These are phyloP conservation scores for Thaumatotibia leucotreta DNA, from an alignment of 1,140 invertebrate genomes.

Conservation along the genomic window DNA sequence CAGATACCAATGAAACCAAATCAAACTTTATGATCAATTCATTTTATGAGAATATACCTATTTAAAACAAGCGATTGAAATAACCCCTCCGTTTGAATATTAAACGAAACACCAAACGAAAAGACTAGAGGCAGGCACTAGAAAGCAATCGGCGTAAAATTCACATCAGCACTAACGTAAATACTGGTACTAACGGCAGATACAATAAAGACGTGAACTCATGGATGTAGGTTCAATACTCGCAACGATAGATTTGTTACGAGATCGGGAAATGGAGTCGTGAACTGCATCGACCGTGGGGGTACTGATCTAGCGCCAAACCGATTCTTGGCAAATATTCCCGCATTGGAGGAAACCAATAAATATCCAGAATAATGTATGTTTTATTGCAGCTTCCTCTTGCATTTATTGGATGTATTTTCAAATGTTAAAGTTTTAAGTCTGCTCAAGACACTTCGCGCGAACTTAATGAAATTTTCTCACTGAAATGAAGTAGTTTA, in stretches of 20 bases:
- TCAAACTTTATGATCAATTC: too few species aligned
- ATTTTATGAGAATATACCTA: too few species aligned
- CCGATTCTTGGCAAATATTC: background rate
- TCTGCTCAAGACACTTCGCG: background rate
- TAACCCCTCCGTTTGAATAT: too few species aligned
- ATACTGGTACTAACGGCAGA: background rate
- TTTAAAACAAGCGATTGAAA: too few species aligned
- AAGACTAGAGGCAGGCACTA: too few species aligned
- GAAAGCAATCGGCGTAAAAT: too few species aligned
- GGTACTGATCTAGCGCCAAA: background rate
- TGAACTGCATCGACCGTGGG: background rate
- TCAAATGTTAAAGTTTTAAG: background rate
- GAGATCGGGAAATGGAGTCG: background rate
- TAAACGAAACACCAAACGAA: too few species aligned
- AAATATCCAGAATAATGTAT: conserved; percentile 1
- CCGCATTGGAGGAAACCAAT: background rate
- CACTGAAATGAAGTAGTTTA: background rate
- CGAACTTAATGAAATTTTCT: background rate
- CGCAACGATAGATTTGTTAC: background rate
- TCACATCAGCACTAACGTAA: too few species aligned
- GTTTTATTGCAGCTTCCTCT: background rate
- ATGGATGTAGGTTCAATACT: background rate
- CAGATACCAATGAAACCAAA: too few species aligned
- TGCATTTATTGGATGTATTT: background rate
- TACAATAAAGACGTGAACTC: background rate